Base-by-base conservation (phyloP, 2,113 vertebrate genomes). In the Pleuronectes platessa region DNA sequence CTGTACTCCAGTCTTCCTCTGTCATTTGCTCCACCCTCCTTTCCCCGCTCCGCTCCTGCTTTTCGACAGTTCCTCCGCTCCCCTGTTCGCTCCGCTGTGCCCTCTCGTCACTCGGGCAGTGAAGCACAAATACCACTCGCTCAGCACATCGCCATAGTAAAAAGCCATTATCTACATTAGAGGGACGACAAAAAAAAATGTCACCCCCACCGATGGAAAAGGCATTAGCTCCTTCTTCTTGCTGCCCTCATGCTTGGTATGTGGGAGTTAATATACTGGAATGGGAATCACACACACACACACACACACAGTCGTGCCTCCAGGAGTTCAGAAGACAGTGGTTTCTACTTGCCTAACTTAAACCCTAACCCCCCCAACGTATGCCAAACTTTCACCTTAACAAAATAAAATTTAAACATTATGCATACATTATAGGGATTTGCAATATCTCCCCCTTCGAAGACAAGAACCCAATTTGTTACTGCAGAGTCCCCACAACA, bases 111-210 rank as follows among this genome's bases (percentile, higher is more conserved):
- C 71, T 86, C 2, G 20, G 51, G 23, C 68, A 72, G 68, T 71
- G 68, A 81, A 87, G 84, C 79, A 86, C 40, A 76, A 86, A 88
- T 74, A 64, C 69, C 59, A 71, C 71, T 80, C 27, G 53, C 75
- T 84, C 77, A 76, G 83, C 68, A 65, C 68, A 59, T 65, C 51
- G 63, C 66, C 23, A 67, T 81, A 65, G 71, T 76, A 72, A 82
- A 82, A 81, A 83, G 66, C 76, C 74, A 77, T 85, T 79, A 89
- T 76, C 77, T 64, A 76, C 84, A 87, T 84, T 74, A 51, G 5
- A 81, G 60, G 26, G 61, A 67, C 35, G 31, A 47, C 13, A 76
- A 72, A 77, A 76, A 77, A 76, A 74, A 74, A 71, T 76, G 82
- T 73, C 74, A 84, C 40, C 0, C 37, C 82, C 74, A 76, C 49